A percentile compares a stretch with the other conserved stretches of the same genome.
Evolutionary conservation across 2,888 invertebrate genomes (phyloP).

Genomic region (Pyrrhosoma nymphula): DNA sequence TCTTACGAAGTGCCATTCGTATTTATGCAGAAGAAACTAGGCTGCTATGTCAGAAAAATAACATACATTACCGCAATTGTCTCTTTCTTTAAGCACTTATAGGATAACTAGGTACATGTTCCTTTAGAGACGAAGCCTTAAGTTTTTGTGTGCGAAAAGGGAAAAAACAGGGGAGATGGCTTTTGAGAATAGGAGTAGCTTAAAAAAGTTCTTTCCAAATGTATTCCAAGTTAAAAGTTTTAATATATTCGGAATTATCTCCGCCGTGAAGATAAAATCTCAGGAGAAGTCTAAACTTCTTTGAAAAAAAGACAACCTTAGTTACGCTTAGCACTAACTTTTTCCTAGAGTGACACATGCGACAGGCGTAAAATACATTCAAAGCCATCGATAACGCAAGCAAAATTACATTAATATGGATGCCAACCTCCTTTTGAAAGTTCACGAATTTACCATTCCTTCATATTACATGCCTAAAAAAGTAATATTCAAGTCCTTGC

Average conservation of each 20-base stretch:
- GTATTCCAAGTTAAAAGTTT: neutral
- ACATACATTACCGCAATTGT: neutral
- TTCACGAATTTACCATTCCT: neutral
- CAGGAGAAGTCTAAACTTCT: neutral
- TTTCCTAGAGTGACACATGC: neutral
- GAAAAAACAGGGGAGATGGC: neutral
- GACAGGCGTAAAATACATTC: neutral
- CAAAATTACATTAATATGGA: neutral
- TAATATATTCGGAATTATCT: neutral
- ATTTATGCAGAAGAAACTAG: no score
- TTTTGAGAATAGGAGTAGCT: neutral
- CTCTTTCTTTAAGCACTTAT: neutral
- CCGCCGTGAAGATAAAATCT: neutral
- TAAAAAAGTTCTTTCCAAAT: neutral
- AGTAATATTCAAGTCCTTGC: neutral
- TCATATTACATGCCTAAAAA: neutral
- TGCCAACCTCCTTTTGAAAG: no score
- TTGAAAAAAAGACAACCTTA: neutral
- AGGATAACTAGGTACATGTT: neutral
- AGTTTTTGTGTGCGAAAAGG: neutral
- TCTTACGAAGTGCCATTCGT: no score
- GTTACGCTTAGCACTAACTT: neutral
- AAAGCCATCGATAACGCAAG: neutral
- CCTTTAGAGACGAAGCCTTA: neutral
- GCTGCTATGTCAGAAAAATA: no score